These are phyloP conservation scores for Helogale parvula DNA, from an alignment of 2,113 vertebrate genomes.

Conservation along the genomic window DNA sequence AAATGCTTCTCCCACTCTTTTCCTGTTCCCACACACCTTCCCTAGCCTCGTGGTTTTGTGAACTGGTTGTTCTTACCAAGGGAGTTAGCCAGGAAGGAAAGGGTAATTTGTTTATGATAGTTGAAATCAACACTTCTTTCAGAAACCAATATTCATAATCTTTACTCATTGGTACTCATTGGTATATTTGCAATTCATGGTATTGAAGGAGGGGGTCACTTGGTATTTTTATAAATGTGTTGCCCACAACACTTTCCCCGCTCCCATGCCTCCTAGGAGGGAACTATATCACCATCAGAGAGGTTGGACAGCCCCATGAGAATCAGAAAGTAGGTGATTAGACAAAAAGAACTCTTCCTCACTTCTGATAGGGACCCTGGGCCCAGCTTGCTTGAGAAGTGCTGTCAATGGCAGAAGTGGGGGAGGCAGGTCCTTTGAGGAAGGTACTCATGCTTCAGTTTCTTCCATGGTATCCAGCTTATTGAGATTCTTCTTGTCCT, in stretches of 20 bases:
- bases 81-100: conserved; percentile 37
- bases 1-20: conserved; percentile 71
- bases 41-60: conserved; percentile 13
- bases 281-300: neutral
- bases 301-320: neutral
- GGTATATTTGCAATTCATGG: neutral
- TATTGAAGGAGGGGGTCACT: neutral
- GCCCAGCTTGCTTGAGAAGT: neutral
- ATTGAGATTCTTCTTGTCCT: neutral
- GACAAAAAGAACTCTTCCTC: neutral
- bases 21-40: conserved; percentile 71
- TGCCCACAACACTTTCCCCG: neutral
- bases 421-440: neutral
- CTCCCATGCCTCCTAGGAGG: neutral
- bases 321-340: neutral
- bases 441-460: neutral
- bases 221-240: neutral
- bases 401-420: neutral
- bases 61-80: conserved; percentile 56
- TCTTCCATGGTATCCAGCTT: neutral
- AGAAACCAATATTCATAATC: neutral
- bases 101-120: conserved; percentile 6
- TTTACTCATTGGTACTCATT: neutral
- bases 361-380: neutral
- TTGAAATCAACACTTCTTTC: conserved; percentile 2